Conservation (phyloP, 2,797 vertebrate species). For the Myiotriccus ornatus region DNA sequence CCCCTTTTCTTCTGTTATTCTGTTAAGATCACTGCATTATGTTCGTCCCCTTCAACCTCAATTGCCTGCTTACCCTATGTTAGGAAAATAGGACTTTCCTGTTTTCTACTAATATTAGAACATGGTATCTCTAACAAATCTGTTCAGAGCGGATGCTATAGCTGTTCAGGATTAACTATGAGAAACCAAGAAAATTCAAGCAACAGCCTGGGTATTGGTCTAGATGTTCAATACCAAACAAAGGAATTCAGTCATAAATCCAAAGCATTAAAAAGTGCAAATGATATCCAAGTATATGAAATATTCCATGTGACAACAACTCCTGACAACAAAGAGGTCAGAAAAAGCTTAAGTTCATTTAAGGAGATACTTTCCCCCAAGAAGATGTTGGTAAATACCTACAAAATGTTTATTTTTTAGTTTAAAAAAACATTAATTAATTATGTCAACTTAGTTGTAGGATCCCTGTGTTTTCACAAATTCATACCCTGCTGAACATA, state of each 20-base stretch:
- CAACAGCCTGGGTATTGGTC: background rate
- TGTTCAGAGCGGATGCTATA: background rate
- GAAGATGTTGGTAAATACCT: background rate
- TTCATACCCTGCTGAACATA: background rate
- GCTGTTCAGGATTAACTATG: background rate
- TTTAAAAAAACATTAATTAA: background rate
- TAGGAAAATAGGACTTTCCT: background rate
- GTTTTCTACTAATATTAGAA: background rate
- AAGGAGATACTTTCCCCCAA: background rate
- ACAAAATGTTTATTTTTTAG: background rate
- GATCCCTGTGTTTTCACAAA: background rate
- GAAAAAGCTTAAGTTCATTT: background rate
- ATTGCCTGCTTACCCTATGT: background rate
- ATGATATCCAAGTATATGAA: background rate
- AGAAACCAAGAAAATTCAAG: background rate
- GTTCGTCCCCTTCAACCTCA: background rate
- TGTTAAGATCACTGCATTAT: background rate
- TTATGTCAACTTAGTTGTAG: background rate
- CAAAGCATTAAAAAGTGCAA: background rate
- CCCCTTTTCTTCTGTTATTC: background rate
- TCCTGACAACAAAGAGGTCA: background rate
- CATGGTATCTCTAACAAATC: background rate
- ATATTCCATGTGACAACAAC: background rate
- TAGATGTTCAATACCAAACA: background rate
- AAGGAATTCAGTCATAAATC: background rate